Conservation (phyloP, 2,113 vertebrate genomes). For the Ia io region DNA sequence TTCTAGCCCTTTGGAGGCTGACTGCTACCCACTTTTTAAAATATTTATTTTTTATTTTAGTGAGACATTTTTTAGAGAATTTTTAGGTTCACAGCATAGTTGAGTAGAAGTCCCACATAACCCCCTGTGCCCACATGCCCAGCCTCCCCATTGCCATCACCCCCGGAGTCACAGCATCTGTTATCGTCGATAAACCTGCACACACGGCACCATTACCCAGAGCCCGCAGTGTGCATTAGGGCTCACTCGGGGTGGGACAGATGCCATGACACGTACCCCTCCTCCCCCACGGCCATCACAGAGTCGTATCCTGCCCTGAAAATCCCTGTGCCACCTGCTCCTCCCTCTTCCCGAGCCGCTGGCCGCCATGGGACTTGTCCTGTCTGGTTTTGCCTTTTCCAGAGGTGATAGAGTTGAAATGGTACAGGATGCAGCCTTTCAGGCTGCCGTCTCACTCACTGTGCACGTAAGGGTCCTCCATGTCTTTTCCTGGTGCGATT, state of each 20-base stretch:
- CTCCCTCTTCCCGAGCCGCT: neutral
- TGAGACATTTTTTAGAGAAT: neutral
- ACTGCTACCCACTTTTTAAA: too few relatives aligned
- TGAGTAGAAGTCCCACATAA: too few relatives aligned
- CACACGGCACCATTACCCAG: neutral
- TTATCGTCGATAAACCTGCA: neutral
- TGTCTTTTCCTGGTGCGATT: neutral
- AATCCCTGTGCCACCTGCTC: neutral
- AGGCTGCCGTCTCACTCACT: neutral
- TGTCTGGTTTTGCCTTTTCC: too few relatives aligned
- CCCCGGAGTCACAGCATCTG: neutral
- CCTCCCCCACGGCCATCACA: too few relatives aligned
- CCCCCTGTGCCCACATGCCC: neutral
- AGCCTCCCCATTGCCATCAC: too few relatives aligned
- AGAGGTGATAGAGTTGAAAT: neutral
- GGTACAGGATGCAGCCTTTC: neutral
- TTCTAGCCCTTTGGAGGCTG: too few relatives aligned
- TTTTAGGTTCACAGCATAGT: neutral
- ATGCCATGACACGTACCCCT: neutral
- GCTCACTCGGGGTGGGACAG: neutral
- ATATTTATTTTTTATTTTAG: too few relatives aligned
- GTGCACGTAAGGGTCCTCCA: neutral
- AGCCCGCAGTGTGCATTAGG: neutral
- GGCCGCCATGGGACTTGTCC: too few relatives aligned
- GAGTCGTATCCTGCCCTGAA: neutral